Evolutionary conservation across 2,797 vertebrate genomes (phyloP), one percentile per base, ranked within the genome.

Genomic region (Lates japonicus): DNA sequence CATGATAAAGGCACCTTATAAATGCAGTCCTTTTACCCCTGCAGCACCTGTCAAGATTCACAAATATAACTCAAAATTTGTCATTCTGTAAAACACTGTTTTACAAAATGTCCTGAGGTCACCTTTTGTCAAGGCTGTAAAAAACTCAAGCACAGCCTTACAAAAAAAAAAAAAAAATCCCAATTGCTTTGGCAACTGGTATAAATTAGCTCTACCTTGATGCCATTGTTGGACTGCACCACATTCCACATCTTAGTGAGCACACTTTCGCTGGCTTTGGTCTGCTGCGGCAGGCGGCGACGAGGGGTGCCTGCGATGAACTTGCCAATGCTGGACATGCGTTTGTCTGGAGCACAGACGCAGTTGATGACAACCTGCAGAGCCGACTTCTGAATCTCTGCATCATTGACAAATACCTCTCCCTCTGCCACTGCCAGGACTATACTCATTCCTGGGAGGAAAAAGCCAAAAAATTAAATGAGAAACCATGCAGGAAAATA

Each of bases 161-260:
- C 35, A 59, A 37, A 48, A 70, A 22, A 37, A 37, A 35, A 37
- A 37, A 37, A 42, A 42, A 37, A 7, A 37, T 1, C 16, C 9
- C 16, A 33, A 61, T 44, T 10, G 3, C 2, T 25, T 55, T 7
- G 9, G 14, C 31, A 16, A 61, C 33, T 22, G 25, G 22, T n/a
- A 0, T 7, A 17, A 35, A 4, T 49, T 16, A 31, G 59, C 14
- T 72, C n/a, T 88, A 94, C 98, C 94, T 99, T 99, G 94, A 99
- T 99, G 87, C 98, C 98, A 0, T 99, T 99, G 94, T 99, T 99
- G 52, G 98, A 98, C 90, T 99, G 98, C 14, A 99, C 98, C 84
- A 99, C 97, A 1, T 99, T 99, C 98, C 98, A 99, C 98, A 99
- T 99, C 94, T 99, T 99, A 39, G 96, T 96, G 79, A 99, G 95